These are phyloP conservation scores for Alosa sapidissima DNA, from an alignment of 2,797 vertebrate genomes.

Conservation along the genomic window DNA sequence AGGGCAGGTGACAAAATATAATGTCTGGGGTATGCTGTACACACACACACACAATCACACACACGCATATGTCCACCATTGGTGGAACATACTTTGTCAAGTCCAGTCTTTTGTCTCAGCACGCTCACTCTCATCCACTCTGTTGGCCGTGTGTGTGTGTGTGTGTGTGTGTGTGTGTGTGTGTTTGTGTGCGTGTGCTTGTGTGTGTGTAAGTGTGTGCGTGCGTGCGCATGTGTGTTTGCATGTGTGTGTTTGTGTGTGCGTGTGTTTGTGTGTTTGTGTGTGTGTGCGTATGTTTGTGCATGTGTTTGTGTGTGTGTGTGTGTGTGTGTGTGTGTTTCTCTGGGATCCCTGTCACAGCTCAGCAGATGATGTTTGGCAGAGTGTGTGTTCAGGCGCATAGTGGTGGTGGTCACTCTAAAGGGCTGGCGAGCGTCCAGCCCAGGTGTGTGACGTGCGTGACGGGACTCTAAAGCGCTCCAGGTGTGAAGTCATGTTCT, in stretches of 20 bases:
- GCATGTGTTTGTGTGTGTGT: not conserved
- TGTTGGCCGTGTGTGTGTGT: not conserved
- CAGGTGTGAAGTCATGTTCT: conserved; percentile 60
- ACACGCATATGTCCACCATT: not conserved
- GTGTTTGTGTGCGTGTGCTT: no score
- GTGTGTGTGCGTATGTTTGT: not conserved
- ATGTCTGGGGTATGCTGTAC: not conserved
- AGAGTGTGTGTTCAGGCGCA: not conserved
- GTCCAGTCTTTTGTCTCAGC: not conserved
- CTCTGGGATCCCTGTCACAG: not conserved
- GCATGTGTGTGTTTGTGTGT: no score
- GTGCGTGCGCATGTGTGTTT: no score
- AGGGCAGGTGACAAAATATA: conserved; percentile 4
- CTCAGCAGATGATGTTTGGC: not conserved
- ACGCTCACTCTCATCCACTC: not conserved
- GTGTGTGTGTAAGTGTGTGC: no score
- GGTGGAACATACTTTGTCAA: not conserved
- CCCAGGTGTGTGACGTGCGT: conserved; percentile 40
- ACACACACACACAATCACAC: not conserved
- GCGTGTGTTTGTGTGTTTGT: no score
- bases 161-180: not conserved
- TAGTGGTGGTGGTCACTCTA: not conserved
- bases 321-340: not conserved
- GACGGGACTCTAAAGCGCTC: conserved; percentile 46
- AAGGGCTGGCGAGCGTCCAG: not conserved